These are phyloP conservation scores for Archips crataeganus DNA, from an alignment of 2,888 invertebrate genomes.

Conservation along the genomic window DNA sequence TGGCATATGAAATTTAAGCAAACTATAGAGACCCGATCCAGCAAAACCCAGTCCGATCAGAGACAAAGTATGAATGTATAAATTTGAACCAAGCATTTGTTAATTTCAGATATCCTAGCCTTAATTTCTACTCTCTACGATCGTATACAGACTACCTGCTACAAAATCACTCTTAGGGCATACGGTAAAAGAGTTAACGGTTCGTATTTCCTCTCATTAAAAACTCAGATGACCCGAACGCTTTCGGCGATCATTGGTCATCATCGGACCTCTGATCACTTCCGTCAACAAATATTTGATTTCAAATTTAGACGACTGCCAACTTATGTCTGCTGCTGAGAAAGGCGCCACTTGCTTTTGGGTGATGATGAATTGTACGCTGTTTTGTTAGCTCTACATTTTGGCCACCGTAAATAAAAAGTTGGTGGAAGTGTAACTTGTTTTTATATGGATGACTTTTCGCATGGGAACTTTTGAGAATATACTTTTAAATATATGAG, in stretches of 20 bases:
- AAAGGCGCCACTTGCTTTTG: neutral
- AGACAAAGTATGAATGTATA: too few relatives aligned
- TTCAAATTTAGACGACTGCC: conserved; percentile 34
- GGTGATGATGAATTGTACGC: neutral
- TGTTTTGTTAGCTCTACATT: neutral
- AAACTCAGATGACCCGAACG: conserved; percentile 43
- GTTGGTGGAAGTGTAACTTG: conserved; percentile 1
- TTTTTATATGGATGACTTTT: neutral
- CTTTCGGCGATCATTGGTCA: conserved; percentile 43
- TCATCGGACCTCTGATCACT: conserved; percentile 61
- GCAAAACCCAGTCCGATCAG: too few relatives aligned
- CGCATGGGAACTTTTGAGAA: neutral
- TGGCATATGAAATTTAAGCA: too few relatives aligned
- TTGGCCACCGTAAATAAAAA: neutral
- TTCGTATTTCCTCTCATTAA: conserved; percentile 47
- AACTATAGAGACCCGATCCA: too few relatives aligned
- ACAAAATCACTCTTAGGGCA: conserved; percentile 23
- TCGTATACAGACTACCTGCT: neutral
- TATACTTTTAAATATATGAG: neutral
- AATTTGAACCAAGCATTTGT: too few relatives aligned
- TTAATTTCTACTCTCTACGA: too few relatives aligned
- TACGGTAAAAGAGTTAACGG: conserved; percentile 44
- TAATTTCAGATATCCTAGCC: too few relatives aligned
- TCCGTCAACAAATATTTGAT: conserved; percentile 61
- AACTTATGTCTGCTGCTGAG: conserved; percentile 16